Evolutionary conservation across 2,113 vertebrate species (phyloP).

Genomic region (Eupsittula cactorum): DNA sequence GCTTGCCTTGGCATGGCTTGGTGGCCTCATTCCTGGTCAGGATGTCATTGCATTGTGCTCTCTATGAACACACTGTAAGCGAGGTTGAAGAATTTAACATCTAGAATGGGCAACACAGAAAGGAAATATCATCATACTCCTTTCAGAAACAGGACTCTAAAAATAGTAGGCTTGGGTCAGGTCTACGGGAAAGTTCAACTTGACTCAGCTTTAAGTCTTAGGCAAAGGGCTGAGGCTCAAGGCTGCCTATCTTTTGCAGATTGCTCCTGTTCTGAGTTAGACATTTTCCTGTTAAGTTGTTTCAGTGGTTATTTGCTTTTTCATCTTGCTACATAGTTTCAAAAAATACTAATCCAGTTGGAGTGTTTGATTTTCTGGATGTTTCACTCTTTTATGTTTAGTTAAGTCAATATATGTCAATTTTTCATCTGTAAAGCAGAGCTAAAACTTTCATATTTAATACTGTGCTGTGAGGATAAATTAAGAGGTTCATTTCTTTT

Average conservation of each 20-base stretch:
- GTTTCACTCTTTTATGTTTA: constrained; percentile 14
- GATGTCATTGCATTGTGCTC: neutral
- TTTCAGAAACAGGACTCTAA: neutral
- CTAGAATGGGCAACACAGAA: neutral
- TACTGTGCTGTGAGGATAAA: neutral
- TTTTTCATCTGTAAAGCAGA: constrained; percentile 34
- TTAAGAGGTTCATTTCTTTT: neutral
- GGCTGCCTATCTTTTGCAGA: neutral
- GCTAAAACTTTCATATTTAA: neutral
- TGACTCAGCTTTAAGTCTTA: neutral
- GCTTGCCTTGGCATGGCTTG: fast-evolving
- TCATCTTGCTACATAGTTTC: neutral
- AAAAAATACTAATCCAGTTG: neutral
- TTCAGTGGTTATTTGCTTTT: constrained; percentile 2
- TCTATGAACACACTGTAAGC: neutral
- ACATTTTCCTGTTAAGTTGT: neutral
- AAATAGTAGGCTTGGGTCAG: neutral
- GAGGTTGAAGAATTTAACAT: neutral
- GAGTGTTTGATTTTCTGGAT: constrained; percentile 16
- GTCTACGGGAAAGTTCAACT: neutral
- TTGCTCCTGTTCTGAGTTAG: neutral
- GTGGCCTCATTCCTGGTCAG: neutral
- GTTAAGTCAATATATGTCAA: constrained; percentile 32
- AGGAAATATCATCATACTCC: neutral
- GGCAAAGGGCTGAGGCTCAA: neutral